Percentiles rank a stretch among this genome's conserved stretches.
These are phyloP conservation scores for Rhimphoctona megacephalus DNA, from an alignment of 2,888 invertebrate species.

Conservation along the genomic window DNA sequence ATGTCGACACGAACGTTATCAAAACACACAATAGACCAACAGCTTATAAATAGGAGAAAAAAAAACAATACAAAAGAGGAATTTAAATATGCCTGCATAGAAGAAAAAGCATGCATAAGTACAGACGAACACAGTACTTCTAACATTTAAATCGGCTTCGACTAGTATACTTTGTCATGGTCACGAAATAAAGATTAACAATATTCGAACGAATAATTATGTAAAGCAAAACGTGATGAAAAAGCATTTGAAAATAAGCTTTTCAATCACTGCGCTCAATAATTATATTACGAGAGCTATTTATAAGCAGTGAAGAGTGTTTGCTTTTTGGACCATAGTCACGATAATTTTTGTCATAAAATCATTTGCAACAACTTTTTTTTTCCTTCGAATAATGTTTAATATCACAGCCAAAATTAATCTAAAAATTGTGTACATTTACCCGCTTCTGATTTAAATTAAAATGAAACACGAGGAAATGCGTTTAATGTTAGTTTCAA, in stretches of 20 bases:
- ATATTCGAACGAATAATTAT: background rate
- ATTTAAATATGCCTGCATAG: conserved; percentile 84
- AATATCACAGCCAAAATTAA: background rate
- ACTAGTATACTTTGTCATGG: background rate
- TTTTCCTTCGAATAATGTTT: background rate
- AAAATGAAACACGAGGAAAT: background rate
- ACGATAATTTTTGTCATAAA: background rate
- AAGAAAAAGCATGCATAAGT: conserved; percentile 80
- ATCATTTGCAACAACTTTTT: background rate
- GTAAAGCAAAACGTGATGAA: background rate
- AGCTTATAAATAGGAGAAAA: conserved; percentile 51
- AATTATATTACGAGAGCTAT: background rate
- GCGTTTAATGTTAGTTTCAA: background rate
- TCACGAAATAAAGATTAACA: background rate
- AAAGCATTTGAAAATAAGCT: conserved; percentile 1
- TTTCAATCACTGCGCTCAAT: conserved; percentile 29
- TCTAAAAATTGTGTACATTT: background rate
- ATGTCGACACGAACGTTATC: background rate
- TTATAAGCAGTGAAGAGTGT: background rate
- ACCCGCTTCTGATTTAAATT: background rate
- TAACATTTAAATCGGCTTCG: background rate
- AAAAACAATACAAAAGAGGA: conserved; percentile 69
- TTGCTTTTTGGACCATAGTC: background rate
- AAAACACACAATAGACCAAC: conserved; percentile 26
- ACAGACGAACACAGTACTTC: conserved; percentile 72